Evolutionary conservation across 2,113 vertebrate genomes (phyloP).

Genomic region (Isichthys henryi): DNA sequence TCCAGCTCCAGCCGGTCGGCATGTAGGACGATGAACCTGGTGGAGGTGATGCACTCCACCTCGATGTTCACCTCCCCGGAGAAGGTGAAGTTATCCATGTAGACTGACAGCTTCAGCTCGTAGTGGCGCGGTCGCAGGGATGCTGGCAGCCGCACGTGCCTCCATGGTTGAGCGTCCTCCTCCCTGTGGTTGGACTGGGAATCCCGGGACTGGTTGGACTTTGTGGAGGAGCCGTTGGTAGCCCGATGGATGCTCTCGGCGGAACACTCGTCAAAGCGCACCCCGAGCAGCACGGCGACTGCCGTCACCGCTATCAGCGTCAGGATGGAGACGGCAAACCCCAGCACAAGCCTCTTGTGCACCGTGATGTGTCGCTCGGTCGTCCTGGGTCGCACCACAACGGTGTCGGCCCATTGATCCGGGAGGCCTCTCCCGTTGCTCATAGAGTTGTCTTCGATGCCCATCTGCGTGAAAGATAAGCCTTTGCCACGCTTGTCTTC

Average conservation of each 20-base stretch:
- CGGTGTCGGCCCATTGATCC: conserved; percentile 77
- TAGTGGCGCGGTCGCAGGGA: conserved; percentile 82
- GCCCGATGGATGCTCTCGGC: conserved; percentile 43
- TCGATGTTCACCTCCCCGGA: conserved; percentile 85
- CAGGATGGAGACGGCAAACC: conserved; percentile 81
- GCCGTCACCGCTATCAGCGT: conserved; percentile 80
- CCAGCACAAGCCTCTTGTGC: conserved; percentile 79
- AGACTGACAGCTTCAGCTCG: conserved; percentile 74
- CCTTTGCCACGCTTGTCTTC: conserved; percentile 57
- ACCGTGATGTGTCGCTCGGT: conserved; percentile 81
- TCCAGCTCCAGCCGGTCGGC: conserved; percentile 75
- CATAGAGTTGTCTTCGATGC: conserved; percentile 74
- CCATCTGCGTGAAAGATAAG: conserved; percentile 57
- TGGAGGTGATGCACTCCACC: conserved; percentile 79
- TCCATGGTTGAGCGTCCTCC: conserved; percentile 69
- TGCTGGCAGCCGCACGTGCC: conserved; percentile 67
- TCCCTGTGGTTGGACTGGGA: conserved; percentile 52
- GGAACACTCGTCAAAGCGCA: conserved; percentile 81
- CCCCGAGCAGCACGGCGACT: conserved; percentile 77
- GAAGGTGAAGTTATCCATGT: conserved; percentile 97
- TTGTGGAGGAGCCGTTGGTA: conserved; percentile 26
- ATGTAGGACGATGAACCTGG: conserved; percentile 84
- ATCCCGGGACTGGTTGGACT: conserved; percentile 46
- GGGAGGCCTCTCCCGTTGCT: conserved; percentile 73
- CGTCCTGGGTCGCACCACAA: conserved; percentile 72